Base-by-base conservation (phyloP, 1,140 invertebrate genomes). In the Daktulosphaira vitifoliae region DNA sequence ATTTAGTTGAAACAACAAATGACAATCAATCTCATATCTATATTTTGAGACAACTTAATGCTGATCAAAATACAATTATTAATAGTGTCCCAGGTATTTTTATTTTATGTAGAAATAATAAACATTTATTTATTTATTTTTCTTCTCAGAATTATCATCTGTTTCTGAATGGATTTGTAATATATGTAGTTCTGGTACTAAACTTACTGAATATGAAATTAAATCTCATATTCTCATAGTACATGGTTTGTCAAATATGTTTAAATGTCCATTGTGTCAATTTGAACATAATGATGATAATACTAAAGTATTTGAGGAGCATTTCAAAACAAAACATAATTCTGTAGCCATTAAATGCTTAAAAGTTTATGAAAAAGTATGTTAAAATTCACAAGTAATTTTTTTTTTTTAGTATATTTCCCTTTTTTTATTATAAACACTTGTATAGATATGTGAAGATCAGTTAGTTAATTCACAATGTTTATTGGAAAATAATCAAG, bases 271-370 rank as follows among this genome's bases (percentile, higher is more conserved):
- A 1, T 46, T 46, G 39, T 62, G 56, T 20, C 9, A 18, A 29
- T 62, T 62, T 62, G 56, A 62, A 62, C 16, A 62, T 38, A 46
- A 59, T 3, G 42, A 62, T 22, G 42, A 62, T 33, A 9, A 33
- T 48, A 1, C 9, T 9, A 48, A 22, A 48, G 8, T 23, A 33
- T 62, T 62, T 29, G 56, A 62, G 46, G 42, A 62, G 11, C 56
- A 62, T 48, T 62, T 46, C 46, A 62, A 48, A 4, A 23, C 8
- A 7, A 1, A 62, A n/a, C 56, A 62, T 22, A 38, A 38, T 2
- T 62, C 42, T 1, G 56, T 46, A 8, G 39, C 56, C 15, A 23
- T 33, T 11, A 29, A 62, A 3, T 46, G 56, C 2, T 62, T 62
- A 20, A 26, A 13, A 62, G 39, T 62, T 4, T 62, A 39, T 46